A percentile compares a stretch with the other conserved stretches of the same genome.
Conservation (phyloP, 2,113 vertebrate genomes). For the Hipposideros armiger region DNA sequence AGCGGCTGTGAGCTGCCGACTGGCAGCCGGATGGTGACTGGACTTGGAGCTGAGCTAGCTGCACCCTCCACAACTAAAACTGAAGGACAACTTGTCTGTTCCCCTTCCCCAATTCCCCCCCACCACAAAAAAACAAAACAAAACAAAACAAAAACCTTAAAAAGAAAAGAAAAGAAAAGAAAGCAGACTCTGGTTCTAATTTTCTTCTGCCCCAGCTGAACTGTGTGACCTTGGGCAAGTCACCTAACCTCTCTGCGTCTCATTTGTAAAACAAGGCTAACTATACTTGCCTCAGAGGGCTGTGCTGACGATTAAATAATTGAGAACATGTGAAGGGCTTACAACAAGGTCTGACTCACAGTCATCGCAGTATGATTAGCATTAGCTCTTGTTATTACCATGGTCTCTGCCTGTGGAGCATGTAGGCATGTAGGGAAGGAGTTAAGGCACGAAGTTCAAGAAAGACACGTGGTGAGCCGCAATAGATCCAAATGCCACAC, state of each 20-base stretch:
- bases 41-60: no score
- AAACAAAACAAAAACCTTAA: no score
- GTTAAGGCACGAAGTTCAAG: rapidly evolving
- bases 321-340: background rate
- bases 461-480: background rate
- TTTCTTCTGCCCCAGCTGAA: background rate
- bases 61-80: no score
- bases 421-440: background rate
- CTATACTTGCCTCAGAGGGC: background rate
- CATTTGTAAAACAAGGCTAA: background rate
- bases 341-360: background rate
- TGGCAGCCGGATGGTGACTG: no score
- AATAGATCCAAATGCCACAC: background rate
- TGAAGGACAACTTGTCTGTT: no score
- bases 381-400: background rate
- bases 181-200: background rate
- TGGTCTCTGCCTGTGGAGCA: background rate
- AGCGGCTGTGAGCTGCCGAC: no score
- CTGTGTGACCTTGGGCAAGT: background rate
- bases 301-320: background rate
- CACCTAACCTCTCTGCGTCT: background rate
- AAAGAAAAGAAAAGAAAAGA: background rate
- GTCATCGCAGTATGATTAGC: rapidly evolving
- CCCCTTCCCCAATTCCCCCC: no score
- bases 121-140: no score